Conservation (phyloP, 2,113 vertebrate genomes). For the Anas platyrhynchos region DNA sequence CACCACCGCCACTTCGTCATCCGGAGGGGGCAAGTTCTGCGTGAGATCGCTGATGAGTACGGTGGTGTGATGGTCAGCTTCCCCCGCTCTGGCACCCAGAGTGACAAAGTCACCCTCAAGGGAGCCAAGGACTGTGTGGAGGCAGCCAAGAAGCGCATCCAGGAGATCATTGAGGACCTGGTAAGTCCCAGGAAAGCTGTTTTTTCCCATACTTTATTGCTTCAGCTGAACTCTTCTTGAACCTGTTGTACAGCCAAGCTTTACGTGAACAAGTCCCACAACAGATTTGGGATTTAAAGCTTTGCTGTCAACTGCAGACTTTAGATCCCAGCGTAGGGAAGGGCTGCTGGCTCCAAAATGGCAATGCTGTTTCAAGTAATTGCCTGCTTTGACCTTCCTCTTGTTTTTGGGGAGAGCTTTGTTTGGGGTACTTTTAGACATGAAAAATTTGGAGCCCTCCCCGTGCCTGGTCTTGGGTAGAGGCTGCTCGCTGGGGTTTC, state of each 20-base stretch:
- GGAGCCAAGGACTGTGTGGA: conserved; percentile 98
- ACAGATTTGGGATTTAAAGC: background rate
- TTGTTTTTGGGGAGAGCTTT: background rate
- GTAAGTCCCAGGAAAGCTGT: conserved; percentile 59
- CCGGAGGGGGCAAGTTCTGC: conserved; percentile 92
- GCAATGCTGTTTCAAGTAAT: background rate
- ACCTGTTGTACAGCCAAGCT: background rate
- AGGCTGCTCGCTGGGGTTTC: background rate
- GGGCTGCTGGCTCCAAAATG: background rate
- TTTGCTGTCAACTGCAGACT: background rate
- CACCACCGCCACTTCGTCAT: conserved; percentile 97
- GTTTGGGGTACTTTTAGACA: background rate
- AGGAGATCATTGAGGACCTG: conserved; percentile 95
- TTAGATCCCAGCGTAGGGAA: background rate
- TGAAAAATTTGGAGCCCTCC: background rate
- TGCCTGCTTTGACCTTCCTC: background rate
- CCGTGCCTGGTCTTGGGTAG: background rate
- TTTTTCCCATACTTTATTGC: background rate
- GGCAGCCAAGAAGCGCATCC: conserved; percentile 96
- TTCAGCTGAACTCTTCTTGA: background rate
- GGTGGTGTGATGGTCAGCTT: conserved; percentile 98
- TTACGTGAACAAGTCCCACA: background rate
- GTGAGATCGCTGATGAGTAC: conserved; percentile 95
- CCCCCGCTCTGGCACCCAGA: conserved; percentile 90
- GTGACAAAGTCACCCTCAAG: conserved; percentile 93